These are phyloP conservation scores for Egretta garzetta DNA, from an alignment of 2,113 vertebrate genomes.

Conservation along the genomic window DNA sequence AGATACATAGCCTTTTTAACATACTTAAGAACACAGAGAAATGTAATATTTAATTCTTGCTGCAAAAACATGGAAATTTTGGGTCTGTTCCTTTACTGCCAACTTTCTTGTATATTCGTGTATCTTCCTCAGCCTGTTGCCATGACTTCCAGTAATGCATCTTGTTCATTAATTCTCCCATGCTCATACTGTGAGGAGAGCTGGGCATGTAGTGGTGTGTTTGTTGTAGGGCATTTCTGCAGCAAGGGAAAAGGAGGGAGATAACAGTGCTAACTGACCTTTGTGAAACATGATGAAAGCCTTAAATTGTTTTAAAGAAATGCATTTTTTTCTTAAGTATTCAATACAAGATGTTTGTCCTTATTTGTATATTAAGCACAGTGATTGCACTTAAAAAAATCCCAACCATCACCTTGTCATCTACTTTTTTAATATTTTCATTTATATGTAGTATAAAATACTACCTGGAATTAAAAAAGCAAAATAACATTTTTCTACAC, in stretches of 20 bases:
- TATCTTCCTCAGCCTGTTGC: not conserved
- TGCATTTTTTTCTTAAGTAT: not conserved
- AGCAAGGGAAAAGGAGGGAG: not conserved
- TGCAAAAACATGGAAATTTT: not conserved
- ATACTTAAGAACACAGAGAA: not conserved
- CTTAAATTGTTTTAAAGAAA: not conserved
- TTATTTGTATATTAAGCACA: not conserved
- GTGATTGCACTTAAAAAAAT: not conserved
- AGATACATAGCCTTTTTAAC: not conserved
- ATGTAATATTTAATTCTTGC: not conserved
- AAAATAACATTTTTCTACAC: not conserved
- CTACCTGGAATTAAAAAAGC: not conserved
- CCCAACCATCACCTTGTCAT: not conserved
- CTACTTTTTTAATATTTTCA: not conserved
- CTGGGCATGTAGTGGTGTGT: not conserved
- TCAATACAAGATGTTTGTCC: not conserved
- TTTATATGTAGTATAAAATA: not conserved
- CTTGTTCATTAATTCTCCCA: not conserved
- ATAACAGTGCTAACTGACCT: not conserved
- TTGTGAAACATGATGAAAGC: not conserved
- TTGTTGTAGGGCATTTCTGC: not conserved
- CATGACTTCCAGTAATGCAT: not conserved
- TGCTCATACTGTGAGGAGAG: not conserved
- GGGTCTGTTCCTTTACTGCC: not conserved
- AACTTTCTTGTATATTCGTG: not conserved